Base-by-base conservation (phyloP, 2,113 vertebrate species). In the Nesoenas mayeri region DNA sequence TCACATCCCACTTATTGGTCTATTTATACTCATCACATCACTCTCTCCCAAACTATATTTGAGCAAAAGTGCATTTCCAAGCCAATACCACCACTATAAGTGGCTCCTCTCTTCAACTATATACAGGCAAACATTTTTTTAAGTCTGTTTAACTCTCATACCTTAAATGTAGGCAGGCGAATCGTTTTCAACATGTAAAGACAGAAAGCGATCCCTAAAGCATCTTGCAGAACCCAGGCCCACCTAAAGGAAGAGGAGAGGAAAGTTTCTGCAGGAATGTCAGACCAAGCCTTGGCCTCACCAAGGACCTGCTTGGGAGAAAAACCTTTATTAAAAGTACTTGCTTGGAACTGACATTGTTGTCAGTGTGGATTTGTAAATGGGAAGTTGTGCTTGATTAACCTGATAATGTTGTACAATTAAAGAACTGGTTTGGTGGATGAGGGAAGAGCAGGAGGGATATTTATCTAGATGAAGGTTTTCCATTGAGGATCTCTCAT, bases 141-240 rank as follows among this genome's bases (percentile, higher is more conserved):
- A 24, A 2, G 11, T 5, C 51, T 84, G 6, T 60, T 60, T 25
- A 53, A 38, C 32, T 29, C 34, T 34, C 96, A 67, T 96, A 99
- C 99, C 98, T 99, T 99, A 95, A 99, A 99, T 1, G 99, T 99
- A 64, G 99, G 99, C 42, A 99, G 97, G 64, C 98, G 98, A 97
- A 99, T 99, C 34, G 99, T 99, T 97, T 99, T 99, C 85, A 99
- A 97, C 98, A 99, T 99, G 96, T 99, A 99, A 71, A 99, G 98
- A 91, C 99, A 99, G 97, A 99, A 99, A 78, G 99, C 98, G 2
- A 99, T 98, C 51, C 99, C 99, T 97, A 99, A 97, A 29, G 98
- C 87, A 15, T 99, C 99, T 96, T 99, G 99, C 29, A 99, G 98
- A 91, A 99, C 96, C 99, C 99, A 99, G 44, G 99, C 99, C 99